A percentile compares a stretch with the other conserved stretches of the same genome.
These are phyloP conservation scores for Corythaixoides concolor DNA, from an alignment of 2,113 vertebrate species.

Conservation along the genomic window DNA sequence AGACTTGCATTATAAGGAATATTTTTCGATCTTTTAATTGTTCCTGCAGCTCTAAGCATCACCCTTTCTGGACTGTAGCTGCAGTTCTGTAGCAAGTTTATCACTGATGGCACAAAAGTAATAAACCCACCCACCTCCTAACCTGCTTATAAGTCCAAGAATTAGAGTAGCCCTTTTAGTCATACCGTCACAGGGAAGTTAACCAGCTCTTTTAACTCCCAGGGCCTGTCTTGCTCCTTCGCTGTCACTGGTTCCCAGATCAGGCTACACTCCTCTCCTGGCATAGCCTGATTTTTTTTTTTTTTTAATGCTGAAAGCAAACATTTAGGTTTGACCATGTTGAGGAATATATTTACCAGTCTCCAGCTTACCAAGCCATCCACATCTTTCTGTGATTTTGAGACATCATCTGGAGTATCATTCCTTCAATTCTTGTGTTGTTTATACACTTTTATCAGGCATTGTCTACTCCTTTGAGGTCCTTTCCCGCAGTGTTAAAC, in stretches of 20 bases:
- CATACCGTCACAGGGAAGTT: not conserved
- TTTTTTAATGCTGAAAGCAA: not conserved
- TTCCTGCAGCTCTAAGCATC: not conserved
- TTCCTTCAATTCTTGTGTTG: not conserved
- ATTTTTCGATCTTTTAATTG: not conserved
- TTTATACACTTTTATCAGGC: not conserved
- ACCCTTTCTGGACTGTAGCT: not conserved
- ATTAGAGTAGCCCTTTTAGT: not conserved
- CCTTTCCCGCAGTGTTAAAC: not conserved
- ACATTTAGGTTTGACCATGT: not conserved
- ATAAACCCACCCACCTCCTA: not conserved
- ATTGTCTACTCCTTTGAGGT: not conserved
- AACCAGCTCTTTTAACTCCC: not conserved
- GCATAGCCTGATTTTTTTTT: not conserved
- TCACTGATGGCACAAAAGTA: not conserved
- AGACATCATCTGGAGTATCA: not conserved
- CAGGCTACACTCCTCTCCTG: not conserved
- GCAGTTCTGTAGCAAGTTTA: not conserved
- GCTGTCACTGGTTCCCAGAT: not conserved
- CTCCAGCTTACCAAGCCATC: not conserved
- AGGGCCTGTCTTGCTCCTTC: not conserved
- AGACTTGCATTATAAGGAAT: not conserved
- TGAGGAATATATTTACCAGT: not conserved
- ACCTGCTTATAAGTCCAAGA: not conserved
- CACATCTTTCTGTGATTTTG: not conserved